Evolutionary conservation across 2,888 invertebrate species (phyloP), one percentile per base, ranked within the genome.

Genomic region (Callimorpha dominula): DNA sequence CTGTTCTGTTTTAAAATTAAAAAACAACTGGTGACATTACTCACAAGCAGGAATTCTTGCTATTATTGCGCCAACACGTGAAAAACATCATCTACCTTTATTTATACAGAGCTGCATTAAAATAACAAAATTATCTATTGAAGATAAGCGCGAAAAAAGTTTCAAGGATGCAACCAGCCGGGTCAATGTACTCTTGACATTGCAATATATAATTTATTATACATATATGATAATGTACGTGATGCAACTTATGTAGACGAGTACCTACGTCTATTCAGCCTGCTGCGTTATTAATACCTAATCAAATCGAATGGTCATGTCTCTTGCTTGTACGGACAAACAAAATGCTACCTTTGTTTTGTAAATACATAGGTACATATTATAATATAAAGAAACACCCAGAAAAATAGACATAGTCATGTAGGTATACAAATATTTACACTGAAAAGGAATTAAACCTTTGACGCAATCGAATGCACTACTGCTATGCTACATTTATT

Each of bases 141-240:
- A 81, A 80, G 83, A 86, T 90, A 90, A 82, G 80, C 79, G 80
- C 88, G 90, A 78, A 89, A 91, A 90, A 90, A 90, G 88, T 86
- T 92, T 93, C 95, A 95, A 95, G 94, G 94, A 93, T 93, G 87
- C 87, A 81, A 71, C 79, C 72, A 72, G 54, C 77, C 87, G 81
- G 95, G 93, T 94, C 95, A 94, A 89, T 82, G 93, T 80, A 87
- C 95, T 81, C 83, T 78, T 95, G 95, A 94, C 95, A 93, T 95
- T 95, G 94, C 82, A 82, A 79, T 84, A 84, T 88, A 86, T 31
- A 1, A 31, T 31, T 31, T 14, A 8, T 31, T 31, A 31, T 31
- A 31, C 31, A 31, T 46, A 57, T n/a, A 60, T 82, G 88, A 91
- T 90, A 89, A 90, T 89, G 81, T 80, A 83, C 81, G 85, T 90